Base-by-base conservation (phyloP, 2,888 invertebrate genomes). In the Coremacera marginata region DNA sequence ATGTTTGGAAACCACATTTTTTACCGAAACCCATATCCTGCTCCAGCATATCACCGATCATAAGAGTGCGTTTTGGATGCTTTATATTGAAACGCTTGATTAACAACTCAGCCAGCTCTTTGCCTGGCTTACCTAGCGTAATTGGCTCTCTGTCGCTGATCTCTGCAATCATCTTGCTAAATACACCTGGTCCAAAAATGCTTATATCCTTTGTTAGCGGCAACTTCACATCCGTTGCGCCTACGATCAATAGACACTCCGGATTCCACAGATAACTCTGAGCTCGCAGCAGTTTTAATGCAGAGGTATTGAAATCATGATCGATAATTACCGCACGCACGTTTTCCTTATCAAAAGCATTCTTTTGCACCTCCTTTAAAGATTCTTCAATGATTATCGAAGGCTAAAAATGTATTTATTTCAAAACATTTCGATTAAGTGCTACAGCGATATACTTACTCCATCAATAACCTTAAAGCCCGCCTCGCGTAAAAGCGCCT, bases 21-120 rank as follows among this genome's bases (percentile, higher is more conserved):
- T 91, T 92, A 0, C 95, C 96, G 81, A 96, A 92, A 0, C 91
- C 90, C 62, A 97, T 92, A 88, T 97, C 96, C 84, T 96, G 95
- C 78, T 94, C 93, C 57, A 94, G 91, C 94, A 94, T 93, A 87
- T 97, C 97, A 49, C 97, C 97, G 84, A 97, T 93, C 92, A 97
- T 95, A 8, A 97, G 88, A 0, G 94, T 93, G 78, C 94, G 90
- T 37, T 90, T 90, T 0, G 94, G 92, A 77, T 94, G 90, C 0
- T 86, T 87, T 25, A 95, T 82, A 1, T 85, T 78, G 63, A 83
- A 89, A n/a, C 80, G 81, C 62, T 84, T 78, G 3, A 82, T 70
- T 3, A 89, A 51, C 77, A 86, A 77, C 0, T 89, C 81, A 25
- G 86, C 89, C 65, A 91, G 77, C 1, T 81, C 80, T 16, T 84